Evolutionary conservation across 2,113 vertebrate genomes (phyloP).

Genomic region (Eupsittula cactorum): DNA sequence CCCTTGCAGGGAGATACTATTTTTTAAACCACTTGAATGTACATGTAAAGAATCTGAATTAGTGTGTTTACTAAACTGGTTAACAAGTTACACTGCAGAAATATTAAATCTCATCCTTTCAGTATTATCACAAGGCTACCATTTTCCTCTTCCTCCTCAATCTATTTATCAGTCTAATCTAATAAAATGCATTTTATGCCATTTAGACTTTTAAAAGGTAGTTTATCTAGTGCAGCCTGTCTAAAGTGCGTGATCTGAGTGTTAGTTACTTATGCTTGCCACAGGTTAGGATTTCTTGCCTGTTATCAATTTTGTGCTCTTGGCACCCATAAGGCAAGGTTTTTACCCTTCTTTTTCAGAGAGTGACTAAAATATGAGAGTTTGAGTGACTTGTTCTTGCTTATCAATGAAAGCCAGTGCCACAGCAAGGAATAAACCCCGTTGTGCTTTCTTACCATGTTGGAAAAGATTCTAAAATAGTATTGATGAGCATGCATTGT

Average conservation of each 20-base stretch:
- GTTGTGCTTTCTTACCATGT: accelerated
- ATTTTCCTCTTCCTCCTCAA: not conserved
- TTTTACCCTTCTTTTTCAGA: not conserved
- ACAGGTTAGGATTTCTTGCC: not conserved
- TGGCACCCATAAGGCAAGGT: not conserved
- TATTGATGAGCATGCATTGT: accelerated
- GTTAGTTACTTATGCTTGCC: not conserved
- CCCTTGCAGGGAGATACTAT: not conserved
- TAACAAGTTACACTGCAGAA: not conserved
- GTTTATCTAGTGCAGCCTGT: not conserved
- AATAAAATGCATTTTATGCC: not conserved
- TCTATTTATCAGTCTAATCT: not conserved
- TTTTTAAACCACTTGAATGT: not conserved
- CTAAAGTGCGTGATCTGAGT: not conserved
- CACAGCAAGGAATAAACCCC: not conserved
- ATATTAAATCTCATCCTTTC: not conserved
- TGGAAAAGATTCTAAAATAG: not conserved
- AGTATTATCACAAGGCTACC: not conserved
- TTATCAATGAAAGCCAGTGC: not conserved
- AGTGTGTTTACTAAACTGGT: not conserved
- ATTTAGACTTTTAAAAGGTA: not conserved
- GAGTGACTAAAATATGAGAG: accelerated
- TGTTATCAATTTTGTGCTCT: not conserved
- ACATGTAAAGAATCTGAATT: not conserved
- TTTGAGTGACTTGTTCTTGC: not conserved